Evolutionary conservation across 2,113 vertebrate species (phyloP), one percentile per base, ranked within the genome.

Genomic region (Oreotrochilus melanogaster): DNA sequence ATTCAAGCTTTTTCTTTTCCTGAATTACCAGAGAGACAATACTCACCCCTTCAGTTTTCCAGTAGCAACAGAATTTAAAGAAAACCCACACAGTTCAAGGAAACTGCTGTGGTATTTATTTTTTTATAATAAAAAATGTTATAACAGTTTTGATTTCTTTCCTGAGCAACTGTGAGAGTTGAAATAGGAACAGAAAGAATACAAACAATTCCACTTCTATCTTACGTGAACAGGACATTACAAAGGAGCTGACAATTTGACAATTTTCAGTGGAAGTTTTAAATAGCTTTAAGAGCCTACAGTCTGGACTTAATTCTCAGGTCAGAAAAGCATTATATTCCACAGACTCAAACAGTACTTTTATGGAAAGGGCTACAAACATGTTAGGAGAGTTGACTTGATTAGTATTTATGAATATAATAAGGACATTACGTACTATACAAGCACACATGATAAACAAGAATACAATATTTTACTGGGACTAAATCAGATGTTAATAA

Each of bases 381-480:
- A 37, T n/a, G 76, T 71, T 35, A 69, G 11, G 87, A 78, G 8
- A 53, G 31, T 47, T 88, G 72, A 83, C 23, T 64, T 62, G 66
- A 69, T 96, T 92, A 95, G 89, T 88, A 89, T 85, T 92, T 80
- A 94, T 73, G 65, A 92, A 57, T 67, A 74, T 31, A 23, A 71
- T 82, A 75, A 62, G 83, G 57, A 56, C 27, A 64, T 45, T 83
- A 88, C 13, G 2, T 30, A 66, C 37, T 92, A 74, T 27, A 51
- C 23, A n/a, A 54, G 30, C 56, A 83, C 39, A 75, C 54, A 71
- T 7, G 37, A 8, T 11, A 61, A 78, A 47, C 31, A 92, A 83
- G 51, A 86, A 89, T 11, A 58, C 8, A 78, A 18, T 71, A 88
- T 92, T 86, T 87, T 80, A 54, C 54, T 2, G 1, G 57, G 82